Evolutionary conservation across 1,140 invertebrate genomes (phyloP), one percentile per base, ranked within the genome.

Genomic region (Hermetia illucens): DNA sequence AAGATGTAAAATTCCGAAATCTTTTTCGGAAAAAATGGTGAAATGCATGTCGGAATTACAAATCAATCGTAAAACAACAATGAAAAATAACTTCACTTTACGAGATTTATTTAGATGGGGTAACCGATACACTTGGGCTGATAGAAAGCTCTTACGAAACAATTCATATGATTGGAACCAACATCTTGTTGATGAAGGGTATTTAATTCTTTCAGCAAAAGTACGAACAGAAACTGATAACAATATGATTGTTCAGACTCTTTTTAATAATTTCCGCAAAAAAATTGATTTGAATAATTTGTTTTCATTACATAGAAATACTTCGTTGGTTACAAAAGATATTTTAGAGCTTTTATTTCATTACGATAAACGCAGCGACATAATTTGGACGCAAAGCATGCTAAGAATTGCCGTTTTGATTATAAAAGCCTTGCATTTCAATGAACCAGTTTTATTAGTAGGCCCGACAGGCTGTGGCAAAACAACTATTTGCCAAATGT

Each of bases 391-490:
- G 1, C 78, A 74, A 41, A 82, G 83, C 47, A 87, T 96, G 79
- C 71, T 87, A 41, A 69, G 89, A 56, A 73, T 98, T 58, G 88
- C 85, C 4, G 84, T 97, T n/a, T 64, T 98, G 5, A 78, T 93
- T 15, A 78, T 78, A 21, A 87, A 96, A 64, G 82, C 91, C 0
- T 75, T 92, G 43, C 72, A 80, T 45, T 98, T 92, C 47, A 74
- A 85, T 47, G 96, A 99, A 58, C 94, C 96, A 1, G 81, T 98
- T 3, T 61, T 99, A 8, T 62, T 99, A 16, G 90, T 99, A 6
- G 96, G 96, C 32, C 91, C 96, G 59, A 99, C 96, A 18, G 96
- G 95, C 0, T 93, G 93, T 61, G 96, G 96, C 1, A 99, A 99
- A 69, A 99, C 96, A 0, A 97, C 92, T 1, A 73, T 97, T 15